These are phyloP conservation scores for Ornithoptera alexandrae DNA, from an alignment of 2,888 invertebrate genomes.

Conservation along the genomic window DNA sequence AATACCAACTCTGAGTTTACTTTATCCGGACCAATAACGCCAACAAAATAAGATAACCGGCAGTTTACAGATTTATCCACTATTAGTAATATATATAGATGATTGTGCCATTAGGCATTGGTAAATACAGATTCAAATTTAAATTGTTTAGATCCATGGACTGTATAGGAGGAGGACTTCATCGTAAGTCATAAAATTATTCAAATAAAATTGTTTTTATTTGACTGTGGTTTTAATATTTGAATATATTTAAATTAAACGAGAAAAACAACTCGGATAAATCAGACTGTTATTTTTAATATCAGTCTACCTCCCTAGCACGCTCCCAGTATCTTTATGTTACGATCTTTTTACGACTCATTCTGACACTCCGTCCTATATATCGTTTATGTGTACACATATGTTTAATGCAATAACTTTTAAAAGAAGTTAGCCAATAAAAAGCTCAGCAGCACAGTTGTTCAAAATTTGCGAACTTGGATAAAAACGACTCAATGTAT, in stretches of 20 bases:
- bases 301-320: conserved; percentile 4
- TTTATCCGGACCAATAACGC: too few species aligned
- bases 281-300: conserved; percentile 11
- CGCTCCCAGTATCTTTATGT: not conserved
- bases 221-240: not conserved
- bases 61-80: too few species aligned
- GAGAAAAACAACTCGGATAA: conserved; percentile 1
- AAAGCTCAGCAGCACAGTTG: not conserved
- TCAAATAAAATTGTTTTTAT: not conserved
- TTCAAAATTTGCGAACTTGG: not conserved
- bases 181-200: not conserved
- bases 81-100: too few species aligned
- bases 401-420: not conserved
- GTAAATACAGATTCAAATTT: too few species aligned
- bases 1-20: too few species aligned
- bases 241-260: not conserved
- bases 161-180: not conserved
- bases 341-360: conserved; percentile 9
- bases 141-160: not conserved
- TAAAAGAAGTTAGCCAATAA: not conserved
- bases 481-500: not conserved
- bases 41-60: too few species aligned
- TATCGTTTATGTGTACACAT: not conserved
- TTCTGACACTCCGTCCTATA: not conserved
- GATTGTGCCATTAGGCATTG: too few species aligned